Percentiles rank a stretch among this genome's conserved stretches.
Conservation (phyloP, 2,888 invertebrate species). For the Drosophila falleni region DNA sequence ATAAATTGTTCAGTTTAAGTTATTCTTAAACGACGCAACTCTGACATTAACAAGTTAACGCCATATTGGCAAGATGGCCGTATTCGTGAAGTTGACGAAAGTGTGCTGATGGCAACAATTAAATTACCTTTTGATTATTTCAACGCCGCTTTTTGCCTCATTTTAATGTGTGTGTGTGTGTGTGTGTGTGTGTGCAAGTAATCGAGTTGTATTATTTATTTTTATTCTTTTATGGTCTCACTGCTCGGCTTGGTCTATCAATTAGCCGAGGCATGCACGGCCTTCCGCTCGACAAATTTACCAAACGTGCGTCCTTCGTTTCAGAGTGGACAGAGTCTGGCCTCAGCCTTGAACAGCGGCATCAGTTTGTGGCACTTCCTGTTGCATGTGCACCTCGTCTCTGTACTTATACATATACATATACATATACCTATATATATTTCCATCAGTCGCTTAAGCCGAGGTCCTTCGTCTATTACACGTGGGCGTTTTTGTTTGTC, state of each 20-base stretch:
- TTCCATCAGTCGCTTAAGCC: conserved; percentile 7
- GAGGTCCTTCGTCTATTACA: conserved; percentile 15
- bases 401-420: background rate
- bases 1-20: background rate
- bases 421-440: background rate
- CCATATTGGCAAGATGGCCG: conserved; percentile 27
- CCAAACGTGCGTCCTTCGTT: conserved; percentile 59
- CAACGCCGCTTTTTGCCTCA: conserved; percentile 17
- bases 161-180: conserved; percentile 33
- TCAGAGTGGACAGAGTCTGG: conserved; percentile 13
- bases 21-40: background rate
- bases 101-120: conserved; percentile 32
- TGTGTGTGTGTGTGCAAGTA: conserved; percentile 21
- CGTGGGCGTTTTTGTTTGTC: conserved; percentile 42
- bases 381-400: conserved; percentile 25
- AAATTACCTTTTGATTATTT: conserved; percentile 53
- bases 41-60: background rate
- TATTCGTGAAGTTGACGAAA: conserved; percentile 36
- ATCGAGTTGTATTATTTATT: conserved; percentile 28
- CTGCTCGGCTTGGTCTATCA: conserved; percentile 40
- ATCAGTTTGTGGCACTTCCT: conserved; percentile 27
- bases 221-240: background rate
- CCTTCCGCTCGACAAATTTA: conserved; percentile 58
- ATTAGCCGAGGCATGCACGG: conserved; percentile 53
- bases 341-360: conserved; percentile 37